Conservation (phyloP, 2,888 invertebrate genomes). For the Argyra leucocephala region DNA sequence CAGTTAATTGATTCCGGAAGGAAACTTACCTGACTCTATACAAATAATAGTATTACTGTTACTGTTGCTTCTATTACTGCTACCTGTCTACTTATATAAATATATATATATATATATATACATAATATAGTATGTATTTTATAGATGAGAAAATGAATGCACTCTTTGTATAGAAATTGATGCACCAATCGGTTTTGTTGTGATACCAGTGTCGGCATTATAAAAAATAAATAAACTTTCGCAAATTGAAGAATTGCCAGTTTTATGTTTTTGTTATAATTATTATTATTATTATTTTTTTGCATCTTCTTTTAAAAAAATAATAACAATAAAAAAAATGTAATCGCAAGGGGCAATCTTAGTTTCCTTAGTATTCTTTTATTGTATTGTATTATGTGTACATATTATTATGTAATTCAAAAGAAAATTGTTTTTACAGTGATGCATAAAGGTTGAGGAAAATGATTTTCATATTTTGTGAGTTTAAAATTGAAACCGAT, state of each 20-base stretch:
- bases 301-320: no score
- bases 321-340: no score
- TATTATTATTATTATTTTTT: background rate
- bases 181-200: background rate
- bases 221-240: background rate
- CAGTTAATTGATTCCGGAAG: slow-evolving; percentile 1
- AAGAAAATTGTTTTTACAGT: no score
- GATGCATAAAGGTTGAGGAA: no score
- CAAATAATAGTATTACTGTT: background rate
- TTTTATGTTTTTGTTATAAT: background rate
- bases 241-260: slow-evolving; percentile 4
- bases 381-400: no score
- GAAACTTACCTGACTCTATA: background rate
- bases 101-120: no score
- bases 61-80: background rate
- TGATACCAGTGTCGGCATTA: background rate
- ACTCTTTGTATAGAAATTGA: background rate
- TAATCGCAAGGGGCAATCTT: background rate
- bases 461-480: no score
- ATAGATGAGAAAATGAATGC: background rate
- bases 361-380: background rate
- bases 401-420: no score
- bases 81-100: background rate
- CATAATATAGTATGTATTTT: background rate
- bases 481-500: no score